Evolutionary conservation across 2,113 vertebrate genomes (phyloP).

Genomic region (Hystrix brachyura): DNA sequence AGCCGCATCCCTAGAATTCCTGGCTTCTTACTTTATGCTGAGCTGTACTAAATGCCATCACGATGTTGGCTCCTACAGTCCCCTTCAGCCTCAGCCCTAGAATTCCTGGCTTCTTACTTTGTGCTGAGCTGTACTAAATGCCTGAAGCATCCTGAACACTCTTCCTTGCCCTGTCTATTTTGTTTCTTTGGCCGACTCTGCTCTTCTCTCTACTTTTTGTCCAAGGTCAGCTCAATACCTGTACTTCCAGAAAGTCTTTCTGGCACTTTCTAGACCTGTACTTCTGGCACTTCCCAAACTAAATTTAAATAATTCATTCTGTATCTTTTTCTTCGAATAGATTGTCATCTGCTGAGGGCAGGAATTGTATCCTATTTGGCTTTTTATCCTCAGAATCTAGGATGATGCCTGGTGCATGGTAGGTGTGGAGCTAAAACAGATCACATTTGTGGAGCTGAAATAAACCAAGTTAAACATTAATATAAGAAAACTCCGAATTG

Average conservation of each 20-base stretch:
- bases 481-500: background rate
- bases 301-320: background rate
- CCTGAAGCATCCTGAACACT: background rate
- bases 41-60: background rate
- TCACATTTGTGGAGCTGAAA: background rate
- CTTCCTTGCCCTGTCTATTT: background rate
- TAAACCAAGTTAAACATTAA: background rate
- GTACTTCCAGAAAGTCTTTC: background rate
- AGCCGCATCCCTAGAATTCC: background rate
- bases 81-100: background rate
- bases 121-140: background rate
- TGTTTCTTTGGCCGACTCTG: background rate
- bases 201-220: background rate
- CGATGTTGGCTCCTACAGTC: background rate
- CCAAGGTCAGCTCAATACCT: background rate
- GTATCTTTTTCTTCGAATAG: background rate
- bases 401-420: background rate
- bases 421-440: background rate
- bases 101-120: background rate
- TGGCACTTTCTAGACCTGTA: background rate
- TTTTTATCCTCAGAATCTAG: conserved; percentile 40
- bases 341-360: background rate
- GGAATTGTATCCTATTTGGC: background rate
- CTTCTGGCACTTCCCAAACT: background rate
- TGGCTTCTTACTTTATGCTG: no score